Conservation (phyloP, 2,113 vertebrate species). For the Bubo scandiacus region DNA sequence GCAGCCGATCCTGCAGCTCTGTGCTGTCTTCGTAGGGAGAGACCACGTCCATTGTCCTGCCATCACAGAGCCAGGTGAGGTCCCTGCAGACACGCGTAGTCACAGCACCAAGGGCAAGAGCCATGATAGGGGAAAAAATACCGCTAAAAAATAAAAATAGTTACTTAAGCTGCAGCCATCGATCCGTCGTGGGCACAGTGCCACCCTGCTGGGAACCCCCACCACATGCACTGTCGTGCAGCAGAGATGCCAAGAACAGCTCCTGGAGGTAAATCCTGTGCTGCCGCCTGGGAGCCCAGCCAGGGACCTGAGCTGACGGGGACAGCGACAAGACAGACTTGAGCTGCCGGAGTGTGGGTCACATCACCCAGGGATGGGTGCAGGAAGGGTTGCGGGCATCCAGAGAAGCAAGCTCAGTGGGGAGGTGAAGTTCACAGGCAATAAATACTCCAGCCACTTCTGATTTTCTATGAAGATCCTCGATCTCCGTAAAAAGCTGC, state of each 20-base stretch:
- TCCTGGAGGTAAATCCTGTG: background rate
- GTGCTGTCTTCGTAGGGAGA: background rate
- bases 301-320: rapidly evolving
- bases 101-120: background rate
- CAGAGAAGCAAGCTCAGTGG: background rate
- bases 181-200: background rate
- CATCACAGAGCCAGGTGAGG: rapidly evolving
- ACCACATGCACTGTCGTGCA: background rate
- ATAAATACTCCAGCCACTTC: background rate
- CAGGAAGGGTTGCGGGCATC: rapidly evolving
- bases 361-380: rapidly evolving
- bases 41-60: background rate
- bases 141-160: background rate
- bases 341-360: rapidly evolving
- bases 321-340: background rate
- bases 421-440: background rate
- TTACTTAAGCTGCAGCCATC: background rate
- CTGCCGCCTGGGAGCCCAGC: background rate
- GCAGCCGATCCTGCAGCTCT: background rate
- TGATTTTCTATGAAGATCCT: background rate
- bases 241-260: background rate
- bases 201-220: conserved; percentile 14
- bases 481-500: background rate
- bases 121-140: background rate
- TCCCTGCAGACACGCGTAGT: rapidly evolving